Percentiles rank a stretch among this genome's conserved stretches.
Conservation (phyloP, 2,888 invertebrate species). For the Branchipolynoe longqiensis region DNA sequence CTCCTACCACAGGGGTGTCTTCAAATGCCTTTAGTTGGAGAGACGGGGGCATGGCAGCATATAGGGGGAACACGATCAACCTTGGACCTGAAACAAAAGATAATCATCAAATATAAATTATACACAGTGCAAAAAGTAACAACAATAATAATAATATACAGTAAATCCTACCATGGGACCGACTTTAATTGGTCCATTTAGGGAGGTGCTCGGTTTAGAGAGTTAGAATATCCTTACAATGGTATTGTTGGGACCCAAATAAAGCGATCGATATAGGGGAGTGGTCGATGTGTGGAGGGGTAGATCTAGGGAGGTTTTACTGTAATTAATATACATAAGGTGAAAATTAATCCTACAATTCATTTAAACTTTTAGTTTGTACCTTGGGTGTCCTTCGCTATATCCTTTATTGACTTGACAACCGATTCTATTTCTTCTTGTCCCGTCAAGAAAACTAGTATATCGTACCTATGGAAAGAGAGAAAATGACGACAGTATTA, state of each 20-base stretch:
- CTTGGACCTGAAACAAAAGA: constrained; percentile 83
- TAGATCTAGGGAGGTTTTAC: no score
- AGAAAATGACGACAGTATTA: not conserved
- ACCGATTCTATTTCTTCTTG: constrained; percentile 95
- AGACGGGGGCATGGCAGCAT: constrained; percentile 83
- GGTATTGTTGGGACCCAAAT: no score
- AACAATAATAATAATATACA: no score
- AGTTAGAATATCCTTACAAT: no score
- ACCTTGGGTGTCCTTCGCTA: constrained; percentile 85
- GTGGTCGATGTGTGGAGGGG: no score
- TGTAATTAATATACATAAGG: no score
- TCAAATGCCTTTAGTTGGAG: constrained; percentile 83
- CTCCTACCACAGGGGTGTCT: constrained; percentile 79
- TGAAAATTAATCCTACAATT: not conserved
- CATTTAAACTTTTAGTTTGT: not conserved
- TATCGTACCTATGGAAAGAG: constrained; percentile 86
- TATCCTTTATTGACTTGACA: constrained; percentile 79
- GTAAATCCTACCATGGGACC: no score
- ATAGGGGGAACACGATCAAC: constrained; percentile 87
- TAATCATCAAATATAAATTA: not conserved
- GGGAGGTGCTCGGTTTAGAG: no score
- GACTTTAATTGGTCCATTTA: no score
- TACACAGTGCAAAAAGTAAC: no score
- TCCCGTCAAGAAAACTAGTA: constrained; percentile 95
- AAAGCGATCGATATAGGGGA: no score